Conservation (phyloP, 2,888 invertebrate genomes). For the Dyspetes luteomarginatus region DNA sequence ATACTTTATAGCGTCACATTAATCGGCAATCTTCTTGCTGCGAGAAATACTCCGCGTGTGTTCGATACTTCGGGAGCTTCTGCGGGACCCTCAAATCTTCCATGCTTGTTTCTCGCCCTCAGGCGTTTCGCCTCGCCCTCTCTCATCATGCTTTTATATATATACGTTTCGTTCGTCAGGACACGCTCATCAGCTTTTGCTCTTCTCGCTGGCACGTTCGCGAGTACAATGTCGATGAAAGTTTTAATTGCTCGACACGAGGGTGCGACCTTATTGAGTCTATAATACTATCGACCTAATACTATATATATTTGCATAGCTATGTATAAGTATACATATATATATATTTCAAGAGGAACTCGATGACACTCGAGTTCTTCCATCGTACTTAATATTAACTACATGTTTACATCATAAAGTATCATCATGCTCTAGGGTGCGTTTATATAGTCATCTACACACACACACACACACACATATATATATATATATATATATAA, state of each 20-base stretch:
- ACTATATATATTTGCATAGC: constrained; percentile 26
- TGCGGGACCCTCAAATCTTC: constrained; percentile 26
- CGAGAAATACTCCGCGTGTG: no score
- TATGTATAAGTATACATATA: constrained; percentile 1
- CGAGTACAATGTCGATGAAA: constrained; percentile 75
- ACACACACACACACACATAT: no score
- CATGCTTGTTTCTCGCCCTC: constrained; percentile 23
- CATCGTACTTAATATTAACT: no score
- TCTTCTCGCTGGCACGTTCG: not conserved
- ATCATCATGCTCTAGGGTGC: no score
- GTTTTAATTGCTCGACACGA: constrained; percentile 77
- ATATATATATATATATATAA: constrained; percentile 28
- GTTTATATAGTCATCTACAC: no score
- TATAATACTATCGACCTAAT: constrained; percentile 35
- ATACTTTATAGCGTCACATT: constrained; percentile 76
- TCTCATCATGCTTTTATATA: not conserved
- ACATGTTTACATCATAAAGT: no score
- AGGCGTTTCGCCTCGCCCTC: constrained; percentile 36
- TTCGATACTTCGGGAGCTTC: not conserved
- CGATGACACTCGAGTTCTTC: constrained; percentile 32
- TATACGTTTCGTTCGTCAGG: not conserved
- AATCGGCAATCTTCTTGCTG: constrained; percentile 76
- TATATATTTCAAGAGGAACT: constrained; percentile 15
- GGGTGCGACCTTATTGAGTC: constrained; percentile 60
- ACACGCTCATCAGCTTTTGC: constrained; percentile 22